These are phyloP conservation scores for Dasyurus viverrinus DNA, from an alignment of 2,113 vertebrate species.

Conservation along the genomic window DNA sequence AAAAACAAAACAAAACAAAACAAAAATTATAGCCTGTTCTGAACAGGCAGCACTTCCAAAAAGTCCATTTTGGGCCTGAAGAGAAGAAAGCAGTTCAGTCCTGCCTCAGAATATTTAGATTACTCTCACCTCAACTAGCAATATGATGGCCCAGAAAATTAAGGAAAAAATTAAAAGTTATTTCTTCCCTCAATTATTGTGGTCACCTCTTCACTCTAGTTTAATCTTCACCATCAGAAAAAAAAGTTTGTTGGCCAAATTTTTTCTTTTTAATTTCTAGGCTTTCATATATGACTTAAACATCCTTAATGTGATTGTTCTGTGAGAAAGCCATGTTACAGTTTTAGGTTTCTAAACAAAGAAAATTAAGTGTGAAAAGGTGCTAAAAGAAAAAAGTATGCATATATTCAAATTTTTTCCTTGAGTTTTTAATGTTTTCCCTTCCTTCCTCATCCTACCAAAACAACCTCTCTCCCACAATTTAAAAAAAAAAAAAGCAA, in stretches of 20 bases:
- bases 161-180: not conserved
- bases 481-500: not conserved
- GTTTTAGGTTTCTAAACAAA: not conserved
- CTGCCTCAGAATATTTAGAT: not conserved
- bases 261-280: not conserved
- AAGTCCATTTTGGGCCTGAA: not conserved
- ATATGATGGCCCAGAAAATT: not conserved
- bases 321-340: not conserved
- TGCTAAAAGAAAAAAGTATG: not conserved
- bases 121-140: conserved; percentile 2
- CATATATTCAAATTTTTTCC: not conserved
- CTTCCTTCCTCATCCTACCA: not conserved
- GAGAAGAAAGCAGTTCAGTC: not conserved
- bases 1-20: not conserved
- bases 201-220: not conserved
- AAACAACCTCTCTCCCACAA: not conserved
- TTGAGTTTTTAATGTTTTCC: not conserved
- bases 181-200: not conserved
- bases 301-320: not conserved
- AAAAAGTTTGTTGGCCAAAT: not conserved
- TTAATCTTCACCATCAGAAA: not conserved
- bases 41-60: not conserved
- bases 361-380: not conserved
- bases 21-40: not conserved
- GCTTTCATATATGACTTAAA: not conserved